phyloP scores from a whole-genome alignment of 2,113 vertebrate genomes.

The Stomatorhinus ivindoensis region DNA sequence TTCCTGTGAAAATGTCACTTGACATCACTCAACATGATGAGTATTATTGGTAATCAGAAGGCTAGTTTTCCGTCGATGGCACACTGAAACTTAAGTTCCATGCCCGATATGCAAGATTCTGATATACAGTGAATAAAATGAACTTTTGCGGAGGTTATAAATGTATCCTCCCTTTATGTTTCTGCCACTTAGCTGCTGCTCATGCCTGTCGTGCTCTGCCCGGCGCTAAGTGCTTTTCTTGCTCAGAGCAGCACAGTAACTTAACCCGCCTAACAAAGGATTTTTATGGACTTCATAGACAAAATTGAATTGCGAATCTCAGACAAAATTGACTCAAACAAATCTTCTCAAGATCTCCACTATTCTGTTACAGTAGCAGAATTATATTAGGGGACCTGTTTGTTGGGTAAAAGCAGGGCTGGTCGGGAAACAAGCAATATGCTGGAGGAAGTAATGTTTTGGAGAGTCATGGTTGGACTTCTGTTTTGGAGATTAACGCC shows the following conservation, averaged over 20 bases:
- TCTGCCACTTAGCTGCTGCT: background rate
- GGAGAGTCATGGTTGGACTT: background rate
- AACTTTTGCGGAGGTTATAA: background rate
- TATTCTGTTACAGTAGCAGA: conserved; percentile 8
- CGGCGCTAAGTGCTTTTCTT: background rate
- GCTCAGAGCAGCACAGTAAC: conserved; percentile 4
- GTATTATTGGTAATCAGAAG: background rate
- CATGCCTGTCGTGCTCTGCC: background rate
- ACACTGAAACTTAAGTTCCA: background rate
- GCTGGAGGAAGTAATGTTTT: conserved; percentile 1
- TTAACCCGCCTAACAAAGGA: conserved; percentile 5
- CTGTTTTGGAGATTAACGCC: background rate
- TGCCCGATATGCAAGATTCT: background rate
- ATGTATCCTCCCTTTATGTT: background rate
- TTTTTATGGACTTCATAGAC: conserved; percentile 8
- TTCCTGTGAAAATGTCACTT: background rate
- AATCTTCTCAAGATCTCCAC: background rate
- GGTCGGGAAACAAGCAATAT: background rate
- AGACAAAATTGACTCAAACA: conserved; percentile 6
- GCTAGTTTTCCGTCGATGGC: background rate
- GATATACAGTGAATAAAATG: background rate
- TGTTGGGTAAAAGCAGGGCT: background rate
- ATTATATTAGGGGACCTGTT: conserved; percentile 12
- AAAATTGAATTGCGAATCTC: conserved; percentile 7
- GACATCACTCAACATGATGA: background rate